Evolutionary conservation across 2,113 vertebrate species (phyloP), one percentile per base, ranked within the genome.

Genomic region (Baryphthengus martii): DNA sequence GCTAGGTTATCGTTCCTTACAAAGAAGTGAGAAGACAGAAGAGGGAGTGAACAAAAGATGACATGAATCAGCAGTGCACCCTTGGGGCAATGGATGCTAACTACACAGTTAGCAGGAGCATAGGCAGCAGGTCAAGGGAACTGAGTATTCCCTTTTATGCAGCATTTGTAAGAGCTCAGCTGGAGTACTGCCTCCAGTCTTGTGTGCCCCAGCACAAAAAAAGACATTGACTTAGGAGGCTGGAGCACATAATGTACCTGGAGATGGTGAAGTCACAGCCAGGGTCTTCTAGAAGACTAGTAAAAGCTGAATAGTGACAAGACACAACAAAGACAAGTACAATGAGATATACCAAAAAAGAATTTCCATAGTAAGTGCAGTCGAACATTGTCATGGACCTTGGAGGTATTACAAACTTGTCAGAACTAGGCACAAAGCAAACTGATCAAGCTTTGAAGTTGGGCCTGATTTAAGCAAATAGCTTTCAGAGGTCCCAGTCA

Each of bases 1-100:
- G 8, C 66, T 0, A 44, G 44, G 8, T 31, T 11, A 19, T 39
- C 55, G 45, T 44, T 53, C 49, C 65, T 29, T 5, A 14, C 17
- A 33, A 2, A 7, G 47, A 1, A 53, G 4, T n/a, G n/a, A n/a
- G 13, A 29, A 52, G 17, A 31, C 28, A 24, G 35, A 44, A 1
- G 42, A n/a, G 77, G 0, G 17, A 62, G 66, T 6, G 44, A 75
- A 39, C 33, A 42, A 7, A 49, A 53, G 93, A 40, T 10, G 74
- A 72, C 29, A 3, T 1, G 93, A 79, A 42, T 44, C 95, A n/a
- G 88, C 96, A 94, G 75, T 96, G 96, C 96, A 88, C 92, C 90
- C 95, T 96, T 91, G 96, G 95, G 96, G 92, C 88, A 88, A 63
- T 3, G 81, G 11, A 9, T 23, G 82, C 71, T 72, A 45, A 95